Base-by-base conservation (phyloP, 2,797 vertebrate genomes). In the Muscicapa comitata region DNA sequence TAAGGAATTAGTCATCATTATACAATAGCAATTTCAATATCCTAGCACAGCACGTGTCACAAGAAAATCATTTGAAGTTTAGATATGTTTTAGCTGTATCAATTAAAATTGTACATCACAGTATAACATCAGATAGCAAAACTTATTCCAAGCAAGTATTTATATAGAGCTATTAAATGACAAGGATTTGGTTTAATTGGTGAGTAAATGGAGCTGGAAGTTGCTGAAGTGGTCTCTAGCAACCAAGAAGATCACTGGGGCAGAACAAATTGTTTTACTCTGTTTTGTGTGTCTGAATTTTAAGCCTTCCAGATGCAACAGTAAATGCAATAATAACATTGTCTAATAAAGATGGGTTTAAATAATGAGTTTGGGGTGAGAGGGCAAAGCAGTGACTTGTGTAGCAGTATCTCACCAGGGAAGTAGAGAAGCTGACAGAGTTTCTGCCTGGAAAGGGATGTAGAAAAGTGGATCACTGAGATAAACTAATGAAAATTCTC, bases 1-100 rank as follows among this genome's bases (percentile, higher is more conserved):
- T 90, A 77, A 88, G 74, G 83, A 88, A 67, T 96, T 94, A 97
- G 91, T 96, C 96, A 97, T 81, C 88, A 78, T 90, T 96, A 97
- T 88, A 93, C 74, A 95, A 85, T 0, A 74, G 74, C 4, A 50
- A 86, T 72, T 54, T 43, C 55, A 86, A 71, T 94, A 94, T 92
- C 93, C 54, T 55, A 35, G 17, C 58, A 91, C 86, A 97, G 85
- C 88, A 95, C 24, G 3, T 23, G n/a, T 70, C 51, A 91, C 65
- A 37, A 18, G 8, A 82, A 90, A 88, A 91, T 59, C 53, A 86
- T 92, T 93, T 94, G 88, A 90, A 94, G 83, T 79, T 83, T 65
- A 51, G 43, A 33, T 48, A 71, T 16, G 3, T 94, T 96, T 88
- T 81, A 40, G 11, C 53, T 89, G 43, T 47, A 45, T 84, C 93